Conservation (phyloP, 2,797 vertebrate genomes). For the Morus bassanus region DNA sequence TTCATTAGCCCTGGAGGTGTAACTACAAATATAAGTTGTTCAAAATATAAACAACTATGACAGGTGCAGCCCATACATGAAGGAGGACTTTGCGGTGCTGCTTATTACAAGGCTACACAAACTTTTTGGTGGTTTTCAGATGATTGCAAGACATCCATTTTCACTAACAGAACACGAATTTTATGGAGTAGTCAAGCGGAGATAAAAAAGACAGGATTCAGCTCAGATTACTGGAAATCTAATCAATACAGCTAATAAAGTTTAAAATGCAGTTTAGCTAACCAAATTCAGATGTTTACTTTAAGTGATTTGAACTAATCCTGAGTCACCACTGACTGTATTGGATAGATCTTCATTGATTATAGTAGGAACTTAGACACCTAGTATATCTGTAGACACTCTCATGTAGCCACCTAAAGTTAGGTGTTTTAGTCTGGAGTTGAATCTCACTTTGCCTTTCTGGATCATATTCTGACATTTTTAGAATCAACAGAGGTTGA, state of each 20-base stretch:
- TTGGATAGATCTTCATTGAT: background rate
- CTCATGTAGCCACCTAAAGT: background rate
- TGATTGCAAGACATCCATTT: background rate
- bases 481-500: background rate
- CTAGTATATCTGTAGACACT: background rate
- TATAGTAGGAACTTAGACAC: background rate
- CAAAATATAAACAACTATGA: background rate
- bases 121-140: background rate
- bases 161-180: background rate
- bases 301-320: background rate
- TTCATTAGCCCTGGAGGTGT: background rate
- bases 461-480: background rate
- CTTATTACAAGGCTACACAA: background rate
- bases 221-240: background rate
- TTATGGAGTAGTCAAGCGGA: background rate
- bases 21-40: background rate
- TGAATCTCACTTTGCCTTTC: background rate
- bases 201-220: background rate
- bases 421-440: background rate
- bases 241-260: background rate
- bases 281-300: background rate
- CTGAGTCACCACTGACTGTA: background rate
- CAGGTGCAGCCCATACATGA: background rate
- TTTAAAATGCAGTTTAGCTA: background rate
- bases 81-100: background rate